Evolutionary conservation across 2,888 invertebrate species (phyloP), one percentile per base, ranked within the genome.

Genomic region (Diachrysia chrysitis): DNA sequence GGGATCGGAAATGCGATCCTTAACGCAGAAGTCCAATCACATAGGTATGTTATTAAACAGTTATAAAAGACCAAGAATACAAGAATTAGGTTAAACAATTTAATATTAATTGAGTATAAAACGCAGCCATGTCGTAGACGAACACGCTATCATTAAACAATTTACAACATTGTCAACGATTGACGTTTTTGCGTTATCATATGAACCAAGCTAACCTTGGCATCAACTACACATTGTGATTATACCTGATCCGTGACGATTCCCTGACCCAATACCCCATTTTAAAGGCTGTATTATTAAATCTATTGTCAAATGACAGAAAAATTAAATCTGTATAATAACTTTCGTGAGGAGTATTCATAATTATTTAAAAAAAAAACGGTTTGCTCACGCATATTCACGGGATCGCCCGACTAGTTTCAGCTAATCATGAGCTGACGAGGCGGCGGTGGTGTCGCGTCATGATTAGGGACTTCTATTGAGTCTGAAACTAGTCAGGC

Each of bases 241-340:
- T 90, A 48, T 48, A 87, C 87, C 87, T 87, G 85, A 84, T 21
- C 85, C 83, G 81, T 83, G 71, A 73, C 78, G 76, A 82, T 82
- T 88, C 88, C 88, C 79, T 92, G 93, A 93, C 92, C 92, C 84
- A 89, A 88, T 89, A 92, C 78, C 85, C 88, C 84, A 85, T 42
- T 37, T 86, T 86, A 89, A 76, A 78, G 76, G 83, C 76, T 68
- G 66, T 73, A 81, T 73, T 21, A 2, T 10, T 10, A 32, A 32
- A 32, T 32, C 9, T 10, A 32, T 10, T 10, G 32, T 32, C 32
- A 32, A 25, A 25, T 25, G 5, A 25, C 25, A 3, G 25, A 25
- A 25, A 5, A 25, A 25, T 25, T 25, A 25, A 25, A 25, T 2
- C 25, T 25, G 5, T 5, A 3, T 25, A 25, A n/a, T n/a, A n/a